These are phyloP conservation scores for Ciconia nigra DNA, from an alignment of 2,797 vertebrate genomes.

Conservation along the genomic window DNA sequence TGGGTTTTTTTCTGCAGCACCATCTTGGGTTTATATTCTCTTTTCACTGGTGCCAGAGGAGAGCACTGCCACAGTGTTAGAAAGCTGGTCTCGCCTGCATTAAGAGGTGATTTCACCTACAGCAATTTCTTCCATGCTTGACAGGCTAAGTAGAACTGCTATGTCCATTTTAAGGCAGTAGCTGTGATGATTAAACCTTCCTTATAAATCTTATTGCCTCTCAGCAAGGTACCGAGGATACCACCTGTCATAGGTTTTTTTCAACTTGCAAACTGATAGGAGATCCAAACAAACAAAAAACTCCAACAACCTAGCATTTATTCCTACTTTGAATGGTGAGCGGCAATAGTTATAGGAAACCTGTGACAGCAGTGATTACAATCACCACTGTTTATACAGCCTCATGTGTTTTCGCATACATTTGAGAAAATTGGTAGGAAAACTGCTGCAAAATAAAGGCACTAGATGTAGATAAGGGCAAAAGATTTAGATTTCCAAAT, in stretches of 20 bases:
- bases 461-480: not conserved
- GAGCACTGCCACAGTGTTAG: not conserved
- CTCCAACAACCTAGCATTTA: rapidly evolving
- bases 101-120: not conserved
- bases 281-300: not conserved
- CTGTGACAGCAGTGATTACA: not conserved
- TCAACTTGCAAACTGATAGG: not conserved
- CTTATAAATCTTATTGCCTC: not conserved
- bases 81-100: not conserved
- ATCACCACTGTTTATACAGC: not conserved
- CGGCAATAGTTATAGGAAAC: not conserved
- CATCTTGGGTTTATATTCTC: not conserved
- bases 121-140: not conserved
- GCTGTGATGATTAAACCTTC: not conserved
- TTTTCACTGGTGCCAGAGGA: not conserved
- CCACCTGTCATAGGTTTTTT: not conserved
- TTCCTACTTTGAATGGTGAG: not conserved
- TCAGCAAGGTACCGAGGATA: not conserved
- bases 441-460: not conserved
- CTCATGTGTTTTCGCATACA: rapidly evolving
- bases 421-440: not conserved
- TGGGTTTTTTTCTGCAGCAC: not conserved
- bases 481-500: not conserved
- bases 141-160: not conserved
- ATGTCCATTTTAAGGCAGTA: not conserved